Base-by-base conservation (phyloP, 2,113 vertebrate genomes). In the Plecturocebus donacophilus region DNA sequence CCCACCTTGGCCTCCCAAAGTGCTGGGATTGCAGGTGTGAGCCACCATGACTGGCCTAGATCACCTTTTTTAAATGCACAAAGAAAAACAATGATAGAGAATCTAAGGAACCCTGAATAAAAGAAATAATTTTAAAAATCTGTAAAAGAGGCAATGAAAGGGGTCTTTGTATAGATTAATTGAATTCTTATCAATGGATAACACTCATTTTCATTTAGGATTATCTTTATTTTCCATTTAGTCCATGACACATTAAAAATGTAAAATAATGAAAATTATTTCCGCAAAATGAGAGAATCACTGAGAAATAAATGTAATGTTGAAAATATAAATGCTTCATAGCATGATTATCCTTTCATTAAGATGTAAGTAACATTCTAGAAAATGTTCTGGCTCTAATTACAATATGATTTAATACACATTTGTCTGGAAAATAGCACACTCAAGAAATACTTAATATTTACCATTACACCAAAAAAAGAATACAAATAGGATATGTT, bases 261-360 rank as follows among this genome's bases (percentile, higher is more conserved):
- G 23, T 12, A 91, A 90, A 82, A 66, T 19, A 95, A 92, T 76
- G 27, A 83, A 95, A 96, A 66, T 58, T 32, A 5, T 83, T 92
- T 93, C 52, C 71, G 58, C 38, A 66, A 79, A 84, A 19, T 87
- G 25, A 95, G 77, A 87, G 19, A 97, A 91, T 75, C 56, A 91
- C 86, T 82, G 45, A 95, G 23, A 96, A 88, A 96, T 73, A 97
- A 94, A 93, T 87, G 58, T 54, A 70, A 92, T 49, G 56, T 32
- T 45, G 32, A 70, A 86, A 90, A 93, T 91, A 61, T 73, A 84
- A 94, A 87, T 94, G 61, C 68, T 86, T 58, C 52, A 90, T 11
- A 90, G 54, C 71, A 85, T 58, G 35, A 87, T 76, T 95, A 90
- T 92, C 6, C 61, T 88, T 90, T 82, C 76, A 91, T 87, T 95